Percentiles rank a stretch among this genome's conserved stretches.
Conservation (phyloP, 2,113 vertebrate species). For the Setophaga petechia region DNA sequence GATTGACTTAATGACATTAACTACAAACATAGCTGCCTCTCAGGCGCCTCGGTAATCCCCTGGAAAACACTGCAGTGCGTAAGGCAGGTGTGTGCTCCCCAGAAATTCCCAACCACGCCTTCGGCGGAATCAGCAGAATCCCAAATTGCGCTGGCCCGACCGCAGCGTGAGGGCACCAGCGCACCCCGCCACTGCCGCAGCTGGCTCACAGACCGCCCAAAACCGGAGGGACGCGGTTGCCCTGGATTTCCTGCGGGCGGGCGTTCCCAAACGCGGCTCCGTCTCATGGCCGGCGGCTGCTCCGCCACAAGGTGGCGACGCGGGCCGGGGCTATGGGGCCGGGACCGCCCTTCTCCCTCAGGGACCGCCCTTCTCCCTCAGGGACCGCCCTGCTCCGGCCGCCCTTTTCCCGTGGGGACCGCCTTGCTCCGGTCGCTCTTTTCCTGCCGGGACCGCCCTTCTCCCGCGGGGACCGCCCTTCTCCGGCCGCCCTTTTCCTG, state of each 20-base stretch:
- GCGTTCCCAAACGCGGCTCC: accelerated
- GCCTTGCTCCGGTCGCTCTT: too few species aligned
- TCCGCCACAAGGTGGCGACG: not conserved
- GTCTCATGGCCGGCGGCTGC: accelerated
- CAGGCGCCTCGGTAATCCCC: not conserved
- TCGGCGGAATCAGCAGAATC: accelerated
- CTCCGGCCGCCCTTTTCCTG: too few species aligned
- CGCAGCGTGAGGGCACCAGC: accelerated
- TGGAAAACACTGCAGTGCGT: accelerated
- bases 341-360: not conserved
- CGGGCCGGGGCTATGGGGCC: not conserved
- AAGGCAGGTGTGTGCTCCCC: too few species aligned
- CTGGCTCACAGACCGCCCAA: accelerated
- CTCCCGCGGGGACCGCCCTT: too few species aligned
- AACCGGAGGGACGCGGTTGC: accelerated
- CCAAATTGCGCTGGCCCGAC: accelerated
- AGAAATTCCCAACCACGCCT: accelerated
- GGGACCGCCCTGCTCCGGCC: not conserved
- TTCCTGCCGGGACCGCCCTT: not conserved
- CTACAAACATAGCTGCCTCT: not conserved
- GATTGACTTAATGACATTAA: not conserved
- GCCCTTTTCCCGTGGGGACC: accelerated
- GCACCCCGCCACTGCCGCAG: accelerated
- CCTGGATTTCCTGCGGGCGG: accelerated
- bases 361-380: not conserved